These are phyloP conservation scores for Ladona fulva DNA, from an alignment of 1,140 invertebrate genomes.

Conservation along the genomic window DNA sequence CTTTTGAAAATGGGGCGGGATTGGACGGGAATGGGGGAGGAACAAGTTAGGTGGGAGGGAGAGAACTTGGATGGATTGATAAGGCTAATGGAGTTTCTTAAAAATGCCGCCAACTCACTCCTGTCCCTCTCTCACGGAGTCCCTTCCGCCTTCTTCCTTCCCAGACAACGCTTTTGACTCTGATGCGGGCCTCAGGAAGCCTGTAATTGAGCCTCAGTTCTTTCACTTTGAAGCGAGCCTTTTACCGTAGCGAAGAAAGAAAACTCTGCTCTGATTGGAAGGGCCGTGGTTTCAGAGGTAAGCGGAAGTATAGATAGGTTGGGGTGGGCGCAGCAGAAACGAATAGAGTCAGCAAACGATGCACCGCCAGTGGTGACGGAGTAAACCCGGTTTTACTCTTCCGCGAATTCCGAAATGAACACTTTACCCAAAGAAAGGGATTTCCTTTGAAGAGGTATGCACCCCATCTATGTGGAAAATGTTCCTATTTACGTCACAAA, in stretches of 20 bases:
- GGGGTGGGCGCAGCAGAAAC: background rate
- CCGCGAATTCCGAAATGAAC: background rate
- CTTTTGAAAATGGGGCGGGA: background rate
- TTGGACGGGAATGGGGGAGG: background rate
- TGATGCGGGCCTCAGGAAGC: background rate
- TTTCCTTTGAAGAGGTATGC: too few species aligned
- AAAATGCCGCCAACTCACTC: background rate
- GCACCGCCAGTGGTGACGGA: background rate
- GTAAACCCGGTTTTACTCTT: background rate
- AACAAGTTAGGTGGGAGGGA: background rate
- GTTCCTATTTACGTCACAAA: too few species aligned
- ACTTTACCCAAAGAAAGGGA: background rate
- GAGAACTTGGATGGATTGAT: background rate
- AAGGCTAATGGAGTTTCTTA: conserved; percentile 9
- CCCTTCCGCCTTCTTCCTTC: background rate
- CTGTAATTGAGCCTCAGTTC: background rate
- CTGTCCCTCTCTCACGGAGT: background rate
- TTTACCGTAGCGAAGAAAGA: background rate
- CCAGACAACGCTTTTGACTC: background rate
- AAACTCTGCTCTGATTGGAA: background rate
- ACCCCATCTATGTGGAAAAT: too few species aligned
- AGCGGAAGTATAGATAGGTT: too few species aligned
- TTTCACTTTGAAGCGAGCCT: conserved; percentile 4
- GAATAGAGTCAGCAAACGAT: background rate
- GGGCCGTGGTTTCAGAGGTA: background rate